Evolutionary conservation across 2,113 vertebrate species (phyloP).

Genomic region (Ranitomeya imitator): DNA sequence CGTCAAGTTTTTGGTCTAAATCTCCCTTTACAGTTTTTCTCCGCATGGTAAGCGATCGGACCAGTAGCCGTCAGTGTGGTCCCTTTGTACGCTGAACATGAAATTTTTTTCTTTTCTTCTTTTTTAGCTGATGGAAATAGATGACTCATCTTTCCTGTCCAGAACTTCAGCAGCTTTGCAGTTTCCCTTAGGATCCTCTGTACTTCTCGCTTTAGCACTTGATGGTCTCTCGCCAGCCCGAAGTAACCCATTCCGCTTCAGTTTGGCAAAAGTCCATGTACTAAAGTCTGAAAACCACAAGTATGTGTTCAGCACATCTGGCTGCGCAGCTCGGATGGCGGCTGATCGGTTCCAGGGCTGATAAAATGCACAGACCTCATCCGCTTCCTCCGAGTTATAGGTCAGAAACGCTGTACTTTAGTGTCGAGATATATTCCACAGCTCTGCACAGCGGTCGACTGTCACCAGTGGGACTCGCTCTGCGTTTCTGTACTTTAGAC

Average conservation of each 20-base stretch:
- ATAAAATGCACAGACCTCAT: background rate
- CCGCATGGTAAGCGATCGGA: background rate
- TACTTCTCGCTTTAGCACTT: conserved; percentile 23
- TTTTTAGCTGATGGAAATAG: conserved; percentile 39
- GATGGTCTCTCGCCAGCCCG: conserved; percentile 17
- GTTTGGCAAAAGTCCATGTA: conserved; percentile 2
- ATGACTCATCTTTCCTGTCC: conserved; percentile 54
- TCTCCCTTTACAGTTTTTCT: background rate
- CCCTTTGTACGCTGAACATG: background rate
- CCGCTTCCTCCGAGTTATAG: background rate
- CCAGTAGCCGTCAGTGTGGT: no score
- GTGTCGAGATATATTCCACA: no score
- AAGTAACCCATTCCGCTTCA: conserved; percentile 26
- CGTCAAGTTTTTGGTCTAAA: no score
- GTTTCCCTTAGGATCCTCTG: conserved; percentile 15
- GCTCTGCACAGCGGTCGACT: no score
- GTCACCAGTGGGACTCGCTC: no score
- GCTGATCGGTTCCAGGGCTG: background rate
- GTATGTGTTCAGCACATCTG: conserved; percentile 48
- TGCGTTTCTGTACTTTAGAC: no score
- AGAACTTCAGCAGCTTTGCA: conserved; percentile 47
- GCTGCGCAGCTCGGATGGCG: background rate
- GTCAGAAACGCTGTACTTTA: no score
- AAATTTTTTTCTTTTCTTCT: background rate
- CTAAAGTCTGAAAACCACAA: conserved; percentile 42